A percentile compares a stretch with the other conserved stretches of the same genome.
Conservation (phyloP, 2,113 vertebrate species). For the Phylloscopus trochiloides region DNA sequence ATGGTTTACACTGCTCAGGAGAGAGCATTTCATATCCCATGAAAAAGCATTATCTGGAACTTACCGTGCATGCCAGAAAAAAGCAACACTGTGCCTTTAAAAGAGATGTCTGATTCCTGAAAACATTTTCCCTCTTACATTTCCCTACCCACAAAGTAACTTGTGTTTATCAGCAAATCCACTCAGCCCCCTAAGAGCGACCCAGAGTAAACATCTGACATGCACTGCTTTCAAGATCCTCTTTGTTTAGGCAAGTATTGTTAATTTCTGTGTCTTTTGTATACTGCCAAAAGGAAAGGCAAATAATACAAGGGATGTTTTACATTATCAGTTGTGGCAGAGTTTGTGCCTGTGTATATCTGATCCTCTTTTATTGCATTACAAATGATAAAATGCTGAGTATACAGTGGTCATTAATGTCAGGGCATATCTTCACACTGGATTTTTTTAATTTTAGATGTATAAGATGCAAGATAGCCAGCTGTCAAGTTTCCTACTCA, state of each 20-base stretch:
- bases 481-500: background rate
- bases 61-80: conserved; percentile 23
- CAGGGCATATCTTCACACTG: background rate
- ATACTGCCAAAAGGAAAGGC: conserved; percentile 68
- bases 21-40: conserved; percentile 9
- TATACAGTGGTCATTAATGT: conserved; percentile 44
- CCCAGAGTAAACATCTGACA: conserved; percentile 70
- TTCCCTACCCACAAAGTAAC: conserved; percentile 28
- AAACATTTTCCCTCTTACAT: background rate
- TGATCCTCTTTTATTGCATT: conserved; percentile 64
- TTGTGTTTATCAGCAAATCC: conserved; percentile 64
- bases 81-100: conserved; percentile 50
- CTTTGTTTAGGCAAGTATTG: conserved; percentile 75
- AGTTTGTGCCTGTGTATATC: conserved; percentile 70
- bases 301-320: conserved; percentile 67
- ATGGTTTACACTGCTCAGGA: conserved; percentile 35
- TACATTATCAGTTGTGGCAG: conserved; percentile 69
- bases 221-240: conserved; percentile 52
- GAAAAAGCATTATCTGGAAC: conserved; percentile 50
- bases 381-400: conserved; percentile 37
- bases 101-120: conserved; percentile 16
- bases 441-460: conserved; percentile 58
- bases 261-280: conserved; percentile 73
- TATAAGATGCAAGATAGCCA: background rate
- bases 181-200: conserved; percentile 52